These are phyloP conservation scores for Eurypyga helias DNA, from an alignment of 2,113 vertebrate genomes.

Conservation along the genomic window DNA sequence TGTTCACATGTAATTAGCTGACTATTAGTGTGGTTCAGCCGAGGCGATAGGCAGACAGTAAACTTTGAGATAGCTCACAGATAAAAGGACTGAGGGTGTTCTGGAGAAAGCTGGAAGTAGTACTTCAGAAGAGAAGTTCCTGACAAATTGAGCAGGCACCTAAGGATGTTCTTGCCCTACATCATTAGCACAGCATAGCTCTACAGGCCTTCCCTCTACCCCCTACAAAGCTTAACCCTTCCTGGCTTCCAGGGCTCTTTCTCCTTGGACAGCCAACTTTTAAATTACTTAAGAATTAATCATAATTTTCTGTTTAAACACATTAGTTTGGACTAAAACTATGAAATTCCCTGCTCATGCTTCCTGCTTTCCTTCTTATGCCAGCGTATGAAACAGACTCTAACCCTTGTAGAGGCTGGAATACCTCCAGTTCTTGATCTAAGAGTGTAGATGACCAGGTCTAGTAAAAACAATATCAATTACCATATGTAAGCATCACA, in stretches of 20 bases:
- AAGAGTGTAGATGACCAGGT: not conserved
- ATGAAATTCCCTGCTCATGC: not conserved
- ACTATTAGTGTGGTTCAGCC: constrained; percentile 50
- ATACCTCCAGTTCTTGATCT: not conserved
- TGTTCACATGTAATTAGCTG: constrained; percentile 46
- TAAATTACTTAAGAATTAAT: not conserved
- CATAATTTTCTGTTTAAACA: not conserved
- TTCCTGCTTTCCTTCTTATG: not conserved
- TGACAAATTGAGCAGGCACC: constrained; percentile 25
- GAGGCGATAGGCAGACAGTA: constrained; percentile 36
- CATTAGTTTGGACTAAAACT: not conserved
- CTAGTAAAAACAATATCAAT: not conserved
- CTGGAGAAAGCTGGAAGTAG: not conserved
- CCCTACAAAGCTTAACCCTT: not conserved
- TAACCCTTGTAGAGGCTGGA: not conserved
- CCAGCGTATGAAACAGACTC: not conserved
- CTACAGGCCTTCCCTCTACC: not conserved
- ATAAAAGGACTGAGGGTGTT: constrained; percentile 9
- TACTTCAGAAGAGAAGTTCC: constrained; percentile 19
- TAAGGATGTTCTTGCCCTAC: not conserved
- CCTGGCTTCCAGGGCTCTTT: not conserved
- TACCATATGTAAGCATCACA: not conserved
- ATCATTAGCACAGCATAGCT: not conserved
- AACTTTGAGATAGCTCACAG: not conserved
- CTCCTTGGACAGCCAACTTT: not conserved